A percentile compares a stretch with the other conserved stretches of the same genome.
phyloP scores from a whole-genome alignment of 64 coral and sea anemone genomes.

The Dendronephthya gigantea region DNA sequence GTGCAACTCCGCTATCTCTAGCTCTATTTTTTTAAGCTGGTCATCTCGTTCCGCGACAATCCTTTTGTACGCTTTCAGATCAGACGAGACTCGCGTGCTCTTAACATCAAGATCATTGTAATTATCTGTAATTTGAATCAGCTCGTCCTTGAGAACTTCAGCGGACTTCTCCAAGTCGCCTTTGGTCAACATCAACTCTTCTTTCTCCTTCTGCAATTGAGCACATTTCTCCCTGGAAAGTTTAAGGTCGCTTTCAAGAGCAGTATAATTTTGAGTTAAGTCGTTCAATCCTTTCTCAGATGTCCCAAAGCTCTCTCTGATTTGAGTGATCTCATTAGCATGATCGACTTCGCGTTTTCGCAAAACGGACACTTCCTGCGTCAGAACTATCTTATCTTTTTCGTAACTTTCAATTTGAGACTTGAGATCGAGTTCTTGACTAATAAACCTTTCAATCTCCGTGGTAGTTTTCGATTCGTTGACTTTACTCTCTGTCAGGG shows the following conservation, averaged over 20 bases:
- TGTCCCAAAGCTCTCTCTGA: background rate
- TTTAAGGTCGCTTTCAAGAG: background rate
- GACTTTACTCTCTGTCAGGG: background rate
- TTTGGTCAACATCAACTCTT: background rate
- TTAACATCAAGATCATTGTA: background rate
- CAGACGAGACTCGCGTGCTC: background rate
- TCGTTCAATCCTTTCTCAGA: background rate
- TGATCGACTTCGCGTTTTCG: background rate
- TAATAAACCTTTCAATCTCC: background rate
- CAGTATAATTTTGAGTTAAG: background rate
- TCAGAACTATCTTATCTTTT: background rate
- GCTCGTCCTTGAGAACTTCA: background rate
- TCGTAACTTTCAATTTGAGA: background rate
- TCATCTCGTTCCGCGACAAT: background rate
- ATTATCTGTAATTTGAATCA: background rate
- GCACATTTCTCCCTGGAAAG: background rate
- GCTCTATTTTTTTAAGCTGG: background rate
- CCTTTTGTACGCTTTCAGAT: constrained; percentile 9
- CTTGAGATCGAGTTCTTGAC: background rate
- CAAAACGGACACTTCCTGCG: background rate
- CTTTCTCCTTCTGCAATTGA: background rate
- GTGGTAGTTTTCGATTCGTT: background rate
- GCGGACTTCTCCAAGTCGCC: background rate
- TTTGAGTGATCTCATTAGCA: background rate
- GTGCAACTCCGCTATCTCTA: background rate